Conservation (phyloP, 2,888 invertebrate species). For the Eristalinus aeneus region DNA sequence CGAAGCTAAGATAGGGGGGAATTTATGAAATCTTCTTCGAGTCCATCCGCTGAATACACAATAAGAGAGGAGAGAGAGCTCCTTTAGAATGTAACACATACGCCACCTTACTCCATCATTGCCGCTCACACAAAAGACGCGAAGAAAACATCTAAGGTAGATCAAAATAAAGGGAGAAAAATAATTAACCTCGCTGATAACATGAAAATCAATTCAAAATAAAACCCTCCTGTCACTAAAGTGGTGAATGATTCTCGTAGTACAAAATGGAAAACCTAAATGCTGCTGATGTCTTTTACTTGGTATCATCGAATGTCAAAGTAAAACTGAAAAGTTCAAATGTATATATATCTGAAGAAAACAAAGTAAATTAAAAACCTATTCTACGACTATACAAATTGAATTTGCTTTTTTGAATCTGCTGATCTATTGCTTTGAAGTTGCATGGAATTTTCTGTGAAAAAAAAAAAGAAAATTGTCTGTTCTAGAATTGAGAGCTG, state of each 20-base stretch:
- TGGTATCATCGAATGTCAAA: background rate
- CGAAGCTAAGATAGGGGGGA: background rate
- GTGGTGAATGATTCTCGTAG: background rate
- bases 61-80: too few species aligned
- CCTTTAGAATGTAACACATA: background rate
- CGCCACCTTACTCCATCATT: background rate
- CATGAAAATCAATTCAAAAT: constrained; percentile 39
- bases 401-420: constrained; percentile 30
- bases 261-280: constrained; percentile 1
- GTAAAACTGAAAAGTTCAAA: background rate
- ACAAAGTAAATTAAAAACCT: background rate
- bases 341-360: constrained; percentile 9
- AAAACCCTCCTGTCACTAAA: constrained; percentile 16
- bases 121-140: background rate
- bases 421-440: constrained; percentile 60
- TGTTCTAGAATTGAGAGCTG: constrained; percentile 2
- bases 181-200: constrained; percentile 34
- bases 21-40: too few species aligned
- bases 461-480: too few species aligned
- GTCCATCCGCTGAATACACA: too few species aligned
- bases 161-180: background rate
- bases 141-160: background rate
- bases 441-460: constrained; percentile 46
- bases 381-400: background rate
- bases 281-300: constrained; percentile 44